Evolutionary conservation across 2,113 vertebrate species (phyloP).

Genomic region (Asarcornis scutulata): DNA sequence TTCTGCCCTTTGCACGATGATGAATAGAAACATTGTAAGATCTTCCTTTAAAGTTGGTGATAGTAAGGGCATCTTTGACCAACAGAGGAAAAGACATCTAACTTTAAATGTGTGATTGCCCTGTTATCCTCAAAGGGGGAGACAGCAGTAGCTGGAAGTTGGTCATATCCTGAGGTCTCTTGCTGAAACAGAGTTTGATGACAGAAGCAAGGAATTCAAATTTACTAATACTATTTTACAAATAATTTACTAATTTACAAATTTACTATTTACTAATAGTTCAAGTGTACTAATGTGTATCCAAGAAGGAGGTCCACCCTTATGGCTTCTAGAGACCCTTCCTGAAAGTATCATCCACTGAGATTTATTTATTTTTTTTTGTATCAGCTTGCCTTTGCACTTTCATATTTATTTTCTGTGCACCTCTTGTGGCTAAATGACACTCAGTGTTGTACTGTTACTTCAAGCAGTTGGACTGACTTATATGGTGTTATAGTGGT

Average conservation of each 20-base stretch:
- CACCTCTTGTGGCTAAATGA: background rate
- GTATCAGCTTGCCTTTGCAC: background rate
- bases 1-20: background rate
- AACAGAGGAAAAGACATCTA: background rate
- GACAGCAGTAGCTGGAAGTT: background rate
- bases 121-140: slow-evolving; percentile 6
- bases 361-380: too few species aligned
- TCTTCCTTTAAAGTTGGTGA: background rate
- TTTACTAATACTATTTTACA: background rate
- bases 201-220: background rate
- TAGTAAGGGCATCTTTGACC: background rate
- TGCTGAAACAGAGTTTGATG: background rate
- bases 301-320: background rate
- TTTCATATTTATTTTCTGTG: background rate
- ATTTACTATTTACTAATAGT: background rate
- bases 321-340: background rate
- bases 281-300: background rate
- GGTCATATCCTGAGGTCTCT: background rate
- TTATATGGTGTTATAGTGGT: background rate
- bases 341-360: background rate
- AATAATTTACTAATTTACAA: too few species aligned
- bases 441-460: background rate
- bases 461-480: background rate
- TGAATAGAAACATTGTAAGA: slow-evolving; percentile 9
- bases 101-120: background rate